Percentiles rank a stretch among this genome's conserved stretches.
phyloP scores from a whole-genome alignment of 2,797 vertebrate species.

The Neosilurus mollespiculum region DNA sequence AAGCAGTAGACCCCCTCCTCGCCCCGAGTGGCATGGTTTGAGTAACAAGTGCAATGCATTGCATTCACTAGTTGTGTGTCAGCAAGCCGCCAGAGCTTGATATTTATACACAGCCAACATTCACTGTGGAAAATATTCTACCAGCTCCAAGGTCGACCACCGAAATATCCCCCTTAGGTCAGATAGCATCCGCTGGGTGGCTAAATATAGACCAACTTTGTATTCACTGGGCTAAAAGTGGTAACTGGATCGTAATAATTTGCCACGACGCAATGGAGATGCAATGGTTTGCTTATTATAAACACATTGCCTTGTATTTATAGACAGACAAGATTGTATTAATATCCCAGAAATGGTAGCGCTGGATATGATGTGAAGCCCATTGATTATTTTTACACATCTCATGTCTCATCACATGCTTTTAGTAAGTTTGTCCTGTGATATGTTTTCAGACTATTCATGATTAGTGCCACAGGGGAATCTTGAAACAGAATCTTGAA shows the following conservation, averaged over 20 bases:
- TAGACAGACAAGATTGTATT: slow-evolving; percentile 60
- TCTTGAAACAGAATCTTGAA: slow-evolving; percentile 20
- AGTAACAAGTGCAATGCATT: slow-evolving; percentile 64
- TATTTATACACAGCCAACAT: slow-evolving; percentile 59
- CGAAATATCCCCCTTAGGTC: slow-evolving; percentile 53
- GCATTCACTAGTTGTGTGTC: slow-evolving; percentile 58
- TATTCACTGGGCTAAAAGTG: slow-evolving; percentile 65
- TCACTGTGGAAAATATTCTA: slow-evolving; percentile 69
- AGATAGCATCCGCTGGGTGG: slow-evolving; percentile 43
- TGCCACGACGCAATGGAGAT: slow-evolving; percentile 59
- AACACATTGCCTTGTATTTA: slow-evolving; percentile 62
- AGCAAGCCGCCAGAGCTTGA: slow-evolving; percentile 40
- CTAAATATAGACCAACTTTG: slow-evolving; percentile 64
- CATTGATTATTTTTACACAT: slow-evolving; percentile 52
- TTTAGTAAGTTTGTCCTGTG: slow-evolving; percentile 6
- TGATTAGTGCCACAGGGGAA: neutral
- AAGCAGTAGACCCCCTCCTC: slow-evolving; percentile 40
- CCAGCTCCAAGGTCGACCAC: slow-evolving; percentile 59
- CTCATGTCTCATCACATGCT: slow-evolving; percentile 25
- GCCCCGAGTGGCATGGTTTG: slow-evolving; percentile 51
- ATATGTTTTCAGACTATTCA: neutral
- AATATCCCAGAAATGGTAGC: slow-evolving; percentile 60
- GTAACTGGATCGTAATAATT: slow-evolving; percentile 62
- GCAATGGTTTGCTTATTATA: slow-evolving; percentile 60
- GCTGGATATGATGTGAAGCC: slow-evolving; percentile 48